These are phyloP conservation scores for Drosophila guanche DNA, from an alignment of 1,140 invertebrate genomes.

Conservation along the genomic window DNA sequence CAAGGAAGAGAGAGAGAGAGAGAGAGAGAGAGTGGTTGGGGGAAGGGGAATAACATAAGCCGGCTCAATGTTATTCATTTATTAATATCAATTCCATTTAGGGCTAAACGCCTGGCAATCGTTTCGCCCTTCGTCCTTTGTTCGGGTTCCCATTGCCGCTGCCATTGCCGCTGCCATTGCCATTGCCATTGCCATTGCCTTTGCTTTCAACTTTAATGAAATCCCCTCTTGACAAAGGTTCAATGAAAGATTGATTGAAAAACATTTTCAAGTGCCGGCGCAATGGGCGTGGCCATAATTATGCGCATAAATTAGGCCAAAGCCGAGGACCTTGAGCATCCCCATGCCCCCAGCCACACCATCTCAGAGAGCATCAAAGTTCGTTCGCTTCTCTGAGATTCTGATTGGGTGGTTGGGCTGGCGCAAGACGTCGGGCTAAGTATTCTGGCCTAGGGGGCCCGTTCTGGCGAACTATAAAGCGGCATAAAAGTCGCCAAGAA, in stretches of 20 bases:
- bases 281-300: constrained; percentile 65
- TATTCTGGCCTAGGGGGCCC: no score
- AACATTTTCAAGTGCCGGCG: constrained; percentile 64
- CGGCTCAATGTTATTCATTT: constrained; percentile 60
- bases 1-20: not conserved
- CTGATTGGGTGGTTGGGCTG: not conserved
- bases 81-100: constrained; percentile 70
- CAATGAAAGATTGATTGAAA: constrained; percentile 77
- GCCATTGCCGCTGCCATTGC: constrained; percentile 10
- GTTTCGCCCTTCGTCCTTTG: constrained; percentile 1
- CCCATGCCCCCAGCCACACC: not conserved
- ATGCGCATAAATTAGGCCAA: constrained; percentile 73
- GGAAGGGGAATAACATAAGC: constrained; percentile 12
- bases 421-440: no score
- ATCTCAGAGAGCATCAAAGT: constrained; percentile 23
- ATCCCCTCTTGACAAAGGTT: constrained; percentile 75
- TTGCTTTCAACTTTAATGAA: constrained; percentile 71
- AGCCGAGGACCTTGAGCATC: constrained; percentile 28
- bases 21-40: not conserved
- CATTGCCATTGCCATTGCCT: constrained; percentile 20
- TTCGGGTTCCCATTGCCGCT: not conserved
- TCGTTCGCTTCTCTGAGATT: constrained; percentile 9
- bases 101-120: constrained; percentile 56
- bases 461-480: constrained; percentile 24
- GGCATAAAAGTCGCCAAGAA: not conserved